Base-by-base conservation (phyloP, 2,113 vertebrate species). In the Neogobius melanostomus region DNA sequence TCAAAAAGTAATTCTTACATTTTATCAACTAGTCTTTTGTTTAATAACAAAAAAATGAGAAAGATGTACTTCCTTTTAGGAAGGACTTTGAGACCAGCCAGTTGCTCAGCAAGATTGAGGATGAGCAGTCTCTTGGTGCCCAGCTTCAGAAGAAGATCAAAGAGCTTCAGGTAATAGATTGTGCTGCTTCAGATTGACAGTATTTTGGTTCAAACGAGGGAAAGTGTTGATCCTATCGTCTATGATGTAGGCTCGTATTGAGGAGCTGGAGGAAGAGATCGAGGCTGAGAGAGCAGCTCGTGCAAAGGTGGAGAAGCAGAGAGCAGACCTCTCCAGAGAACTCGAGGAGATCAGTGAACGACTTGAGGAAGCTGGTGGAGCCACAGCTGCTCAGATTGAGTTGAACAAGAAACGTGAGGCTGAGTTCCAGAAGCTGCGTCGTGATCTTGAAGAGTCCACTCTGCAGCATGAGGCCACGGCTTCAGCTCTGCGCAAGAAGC, bases 261-360 rank as follows among this genome's bases (percentile, higher is more conserved):
- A 89, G 77, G 88, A 89, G 61, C 84, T 89, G 50, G 87, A 89
- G 61, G 95, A 97, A 0, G 96, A 97, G 86, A 97, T 95, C 0
- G 95, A 98, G 77, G 94, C 95, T 3, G 95, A 97, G 52, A 82
- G 93, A 1, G 87, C 95, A 3, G 89, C 92, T 67, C 72, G 91
- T 0, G 95, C 95, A 7, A 97, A 96, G 44, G 85, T 94, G 17
- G 94, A 95, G 84, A 95, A 95, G 87, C 91, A 94, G 72, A 85
- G 95, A 47, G 82, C 92, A 59, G 94, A 95, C 11, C 93, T 95
- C 14, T 93, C 94, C 0, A 90, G 94, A 81, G 96, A 97, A 71
- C 90, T 95, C 60, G 95, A 96, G 72, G 95, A 96, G 89, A 95
- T 95, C 93, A 28, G 94, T 84, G 86, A 91, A 85, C 87, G 90